Conservation (phyloP, 2,888 invertebrate genomes). For the Lagria hirta region DNA sequence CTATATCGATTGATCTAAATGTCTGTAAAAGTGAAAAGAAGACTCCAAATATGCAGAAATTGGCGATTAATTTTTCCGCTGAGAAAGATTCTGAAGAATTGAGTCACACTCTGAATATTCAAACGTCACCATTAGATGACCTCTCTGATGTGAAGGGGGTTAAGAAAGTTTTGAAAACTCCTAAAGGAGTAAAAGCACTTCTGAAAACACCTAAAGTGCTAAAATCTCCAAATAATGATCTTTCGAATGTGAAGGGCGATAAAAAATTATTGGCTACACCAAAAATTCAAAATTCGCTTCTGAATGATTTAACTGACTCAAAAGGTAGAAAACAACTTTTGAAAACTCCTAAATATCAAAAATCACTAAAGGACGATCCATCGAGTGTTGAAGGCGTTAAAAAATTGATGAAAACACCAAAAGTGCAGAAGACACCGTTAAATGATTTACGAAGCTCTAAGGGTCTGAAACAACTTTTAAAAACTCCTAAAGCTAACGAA, state of each 20-base stretch:
- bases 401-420: conserved; percentile 36
- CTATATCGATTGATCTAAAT: too few species aligned
- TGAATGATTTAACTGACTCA: conserved; percentile 35
- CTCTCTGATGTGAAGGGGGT: not conserved
- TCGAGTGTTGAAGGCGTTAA: conserved; percentile 33
- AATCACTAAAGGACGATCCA: conserved; percentile 36
- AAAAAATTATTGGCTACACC: conserved; percentile 29
- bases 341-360: conserved; percentile 30
- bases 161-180: conserved; percentile 1
- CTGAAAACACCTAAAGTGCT: conserved; percentile 29
- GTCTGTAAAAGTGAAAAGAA: conserved; percentile 25
- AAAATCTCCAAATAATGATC: conserved; percentile 27
- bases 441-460: conserved; percentile 30
- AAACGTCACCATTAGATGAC: conserved; percentile 37
- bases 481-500: conserved; percentile 30
- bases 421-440: conserved; percentile 26
- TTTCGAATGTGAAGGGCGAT: conserved; percentile 21
- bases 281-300: conserved; percentile 30
- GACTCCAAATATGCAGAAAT: conserved; percentile 35
- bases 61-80: conserved; percentile 28
- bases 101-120: conserved; percentile 27
- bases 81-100: conserved; percentile 27
- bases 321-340: conserved; percentile 37
- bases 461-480: conserved; percentile 30
- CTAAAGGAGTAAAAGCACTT: conserved; percentile 24